Percentiles rank a stretch among this genome's conserved stretches.
Evolutionary conservation across 2,797 vertebrate species (phyloP).

Genomic region (Spinus pinus): DNA sequence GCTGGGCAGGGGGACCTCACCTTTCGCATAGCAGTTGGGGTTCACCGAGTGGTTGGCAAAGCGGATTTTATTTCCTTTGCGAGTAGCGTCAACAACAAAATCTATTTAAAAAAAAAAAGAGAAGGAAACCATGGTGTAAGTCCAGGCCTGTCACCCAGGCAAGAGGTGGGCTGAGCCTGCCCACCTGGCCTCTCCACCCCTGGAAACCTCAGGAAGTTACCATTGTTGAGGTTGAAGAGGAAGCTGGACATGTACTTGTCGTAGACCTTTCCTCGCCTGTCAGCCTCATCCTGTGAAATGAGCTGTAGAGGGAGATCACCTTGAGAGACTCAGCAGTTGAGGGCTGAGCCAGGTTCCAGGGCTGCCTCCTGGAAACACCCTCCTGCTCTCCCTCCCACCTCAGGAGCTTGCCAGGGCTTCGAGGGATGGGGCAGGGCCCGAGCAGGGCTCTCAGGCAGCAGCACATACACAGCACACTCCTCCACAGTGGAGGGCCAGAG

Average conservation of each 20-base stretch:
- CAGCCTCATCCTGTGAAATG: constrained; percentile 97
- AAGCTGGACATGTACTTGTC: constrained; percentile 99
- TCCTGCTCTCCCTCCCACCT: not conserved
- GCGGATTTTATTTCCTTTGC: constrained; percentile 99
- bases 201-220: constrained; percentile 55
- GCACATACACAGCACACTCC: accelerated
- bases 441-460: not conserved
- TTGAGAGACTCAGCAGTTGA: not conserved
- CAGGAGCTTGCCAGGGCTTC: not conserved
- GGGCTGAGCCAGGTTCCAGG: not conserved
- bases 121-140: not conserved
- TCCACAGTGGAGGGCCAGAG: accelerated
- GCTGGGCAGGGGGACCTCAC: constrained; percentile 65
- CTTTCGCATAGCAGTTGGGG: constrained; percentile 99
- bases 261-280: constrained; percentile 95
- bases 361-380: not conserved
- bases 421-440: not conserved
- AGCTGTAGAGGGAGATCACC: constrained; percentile 76
- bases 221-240: constrained; percentile 99
- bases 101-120: constrained; percentile 70
- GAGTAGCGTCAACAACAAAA: constrained; percentile 96
- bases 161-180: not conserved
- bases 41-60: constrained; percentile 99
- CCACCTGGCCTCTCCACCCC: not conserved
- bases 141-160: accelerated